Evolutionary conservation across 1,140 invertebrate species (phyloP), one percentile per base, ranked within the genome.

Genomic region (Nasonia longicornis): DNA sequence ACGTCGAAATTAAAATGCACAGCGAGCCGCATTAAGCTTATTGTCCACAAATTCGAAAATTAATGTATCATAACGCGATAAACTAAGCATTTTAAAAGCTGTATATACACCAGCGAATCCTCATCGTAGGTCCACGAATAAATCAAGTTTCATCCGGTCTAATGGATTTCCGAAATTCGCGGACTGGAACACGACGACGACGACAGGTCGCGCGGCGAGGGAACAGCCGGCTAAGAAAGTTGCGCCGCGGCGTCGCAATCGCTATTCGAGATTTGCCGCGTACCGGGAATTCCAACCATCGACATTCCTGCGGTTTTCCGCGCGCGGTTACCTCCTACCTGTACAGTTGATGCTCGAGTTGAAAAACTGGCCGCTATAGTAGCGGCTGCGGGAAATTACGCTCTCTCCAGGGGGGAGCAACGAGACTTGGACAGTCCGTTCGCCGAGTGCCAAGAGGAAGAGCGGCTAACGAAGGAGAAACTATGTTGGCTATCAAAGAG

Each of bases 91-190:
- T 26, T 26, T 26, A 26, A 26, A 26, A 26, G 26, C 26, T 26
- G 1, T 26, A 26, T 26, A 1, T 1, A 26, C 26, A 26, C 26
- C 26, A 26, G 26, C 26, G 26, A 26, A 26, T 26, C 26, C 26
- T 26, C 26, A 26, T 26, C 26, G 26, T 26, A 52, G 16, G 16
- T 7, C 16, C 52, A 10, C 52, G 14, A 58, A 16, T n/a, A 20
- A 58, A 6, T 58, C 52, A n/a, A 58, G 52, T 20, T 58, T 58
- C 52, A 20, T 26, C 6, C 42, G 0, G 16, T 42, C 58, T 48
- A 80, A 80, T 75, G 79, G 79, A 74, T 80, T 75, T 42, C 58
- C 70, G 63, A 80, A 80, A 80, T 79, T 70, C 35, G 14, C 16
- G 20, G 70, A 31, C 70, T 31, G 48, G 67, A 78, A 31, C 48